phyloP scores from a whole-genome alignment of 2,113 vertebrate species.

The Sminthopsis crassicaudata region DNA sequence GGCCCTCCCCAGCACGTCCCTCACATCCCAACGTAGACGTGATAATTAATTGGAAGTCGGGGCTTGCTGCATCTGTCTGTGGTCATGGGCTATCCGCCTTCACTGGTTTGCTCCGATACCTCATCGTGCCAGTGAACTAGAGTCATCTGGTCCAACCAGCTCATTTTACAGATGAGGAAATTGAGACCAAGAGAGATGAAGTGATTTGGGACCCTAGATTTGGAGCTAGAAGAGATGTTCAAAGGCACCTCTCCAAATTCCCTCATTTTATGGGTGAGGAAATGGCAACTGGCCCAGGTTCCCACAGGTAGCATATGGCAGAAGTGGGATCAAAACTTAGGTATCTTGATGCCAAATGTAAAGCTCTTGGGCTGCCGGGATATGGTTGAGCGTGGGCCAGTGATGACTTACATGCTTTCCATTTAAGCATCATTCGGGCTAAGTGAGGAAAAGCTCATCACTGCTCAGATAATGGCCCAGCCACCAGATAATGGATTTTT shows the following conservation, averaged over 20 bases:
- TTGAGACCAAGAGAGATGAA: not conserved
- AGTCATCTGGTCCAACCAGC: not conserved
- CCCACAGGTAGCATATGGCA: not conserved
- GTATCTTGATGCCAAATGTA: constrained; percentile 9
- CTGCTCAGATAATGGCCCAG: not conserved
- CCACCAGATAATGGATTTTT: not conserved
- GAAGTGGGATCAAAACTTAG: not conserved
- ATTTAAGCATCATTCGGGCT: not conserved
- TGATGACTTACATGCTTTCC: no score
- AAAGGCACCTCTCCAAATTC: not conserved
- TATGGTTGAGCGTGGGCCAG: not conserved
- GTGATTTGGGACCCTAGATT: not conserved
- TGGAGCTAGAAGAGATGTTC: not conserved
- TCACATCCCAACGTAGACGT: not conserved
- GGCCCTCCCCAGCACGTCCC: not conserved
- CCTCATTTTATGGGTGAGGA: not conserved
- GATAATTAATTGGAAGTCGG: not conserved
- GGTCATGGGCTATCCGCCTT: not conserved
- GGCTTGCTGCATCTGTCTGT: not conserved
- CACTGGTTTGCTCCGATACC: not conserved
- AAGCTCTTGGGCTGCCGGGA: not conserved
- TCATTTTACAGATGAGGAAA: constrained; percentile 66
- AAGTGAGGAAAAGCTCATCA: constrained; percentile 15
- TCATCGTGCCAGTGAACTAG: not conserved
- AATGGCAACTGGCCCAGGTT: not conserved